These are phyloP conservation scores for Sitta carolinensis DNA, from an alignment of 2,797 vertebrate species.

Conservation along the genomic window DNA sequence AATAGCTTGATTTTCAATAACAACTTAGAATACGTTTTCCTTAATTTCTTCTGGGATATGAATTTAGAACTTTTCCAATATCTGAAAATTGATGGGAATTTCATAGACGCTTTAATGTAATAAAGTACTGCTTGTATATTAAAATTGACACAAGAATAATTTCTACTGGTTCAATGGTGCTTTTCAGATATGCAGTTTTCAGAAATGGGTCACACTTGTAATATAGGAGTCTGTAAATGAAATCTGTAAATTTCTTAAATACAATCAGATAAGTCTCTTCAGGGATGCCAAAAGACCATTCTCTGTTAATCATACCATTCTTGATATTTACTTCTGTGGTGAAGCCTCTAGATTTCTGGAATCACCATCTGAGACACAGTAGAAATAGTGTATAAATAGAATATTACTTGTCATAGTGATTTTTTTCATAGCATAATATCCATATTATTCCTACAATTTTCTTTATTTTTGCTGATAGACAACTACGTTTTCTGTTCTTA, in stretches of 20 bases:
- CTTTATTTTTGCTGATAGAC: not conserved
- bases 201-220: not conserved
- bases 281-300: not conserved
- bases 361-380: not conserved
- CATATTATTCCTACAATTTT: not conserved
- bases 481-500: not conserved
- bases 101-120: not conserved
- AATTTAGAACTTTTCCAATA: not conserved
- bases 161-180: not conserved
- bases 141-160: not conserved
- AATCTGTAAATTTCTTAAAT: not conserved
- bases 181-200: not conserved
- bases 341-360: not conserved
- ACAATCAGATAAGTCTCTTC: not conserved
- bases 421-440: not conserved
- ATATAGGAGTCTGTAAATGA: not conserved
- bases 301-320: not conserved
- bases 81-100: not conserved
- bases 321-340: not conserved
- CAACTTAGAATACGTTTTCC: not conserved
- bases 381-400: not conserved
- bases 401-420: not conserved
- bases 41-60: not conserved
- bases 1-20: not conserved
- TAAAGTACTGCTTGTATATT: not conserved